These are phyloP conservation scores for Pachycephus smyrnensis DNA, from an alignment of 2,888 invertebrate species.

Conservation along the genomic window DNA sequence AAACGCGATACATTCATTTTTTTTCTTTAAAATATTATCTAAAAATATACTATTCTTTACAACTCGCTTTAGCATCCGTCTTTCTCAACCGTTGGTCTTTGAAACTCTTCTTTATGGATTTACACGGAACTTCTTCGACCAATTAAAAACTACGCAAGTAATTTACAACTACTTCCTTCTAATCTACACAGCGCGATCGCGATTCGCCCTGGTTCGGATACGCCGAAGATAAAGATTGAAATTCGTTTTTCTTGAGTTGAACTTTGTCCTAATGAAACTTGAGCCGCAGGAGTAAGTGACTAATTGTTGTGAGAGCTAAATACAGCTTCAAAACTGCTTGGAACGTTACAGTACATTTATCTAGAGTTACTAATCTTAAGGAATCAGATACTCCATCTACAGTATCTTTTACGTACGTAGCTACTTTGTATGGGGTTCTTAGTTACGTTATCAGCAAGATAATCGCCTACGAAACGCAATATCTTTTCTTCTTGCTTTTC, in stretches of 20 bases:
- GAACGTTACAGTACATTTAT: not conserved
- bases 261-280: not conserved
- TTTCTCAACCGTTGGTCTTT: not conserved
- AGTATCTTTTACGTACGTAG: not conserved
- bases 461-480: not conserved
- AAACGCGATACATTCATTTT: conserved; percentile 41
- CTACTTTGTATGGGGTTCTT: not conserved
- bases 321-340: not conserved
- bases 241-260: too few species aligned
- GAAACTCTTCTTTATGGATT: not conserved
- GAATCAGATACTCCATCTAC: not conserved
- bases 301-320: not conserved
- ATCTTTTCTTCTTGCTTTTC: too few species aligned
- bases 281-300: not conserved
- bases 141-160: not conserved
- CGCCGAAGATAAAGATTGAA: not conserved
- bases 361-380: not conserved
- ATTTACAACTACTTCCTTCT: not conserved
- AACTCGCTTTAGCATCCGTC: conserved; percentile 14
- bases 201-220: not conserved
- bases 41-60: conserved; percentile 61
- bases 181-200: not conserved
- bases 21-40: conserved; percentile 60
- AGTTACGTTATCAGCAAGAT: not conserved
- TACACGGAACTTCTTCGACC: not conserved